phyloP scores from a whole-genome alignment of 2,888 invertebrate species.

The Smittia sp. region DNA sequence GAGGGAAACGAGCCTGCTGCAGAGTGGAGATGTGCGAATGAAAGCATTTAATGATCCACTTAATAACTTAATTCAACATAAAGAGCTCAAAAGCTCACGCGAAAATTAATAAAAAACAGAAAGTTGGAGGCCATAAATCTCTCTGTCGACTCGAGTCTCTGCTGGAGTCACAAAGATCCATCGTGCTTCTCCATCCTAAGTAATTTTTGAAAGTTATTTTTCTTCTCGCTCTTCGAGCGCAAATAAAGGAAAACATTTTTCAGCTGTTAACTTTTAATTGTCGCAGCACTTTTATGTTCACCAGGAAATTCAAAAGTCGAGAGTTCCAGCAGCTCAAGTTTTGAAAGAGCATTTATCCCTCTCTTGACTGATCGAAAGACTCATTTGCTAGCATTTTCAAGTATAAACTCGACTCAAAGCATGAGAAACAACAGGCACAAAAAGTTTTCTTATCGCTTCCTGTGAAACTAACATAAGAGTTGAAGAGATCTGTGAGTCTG shows the following conservation, averaged over 20 bases:
- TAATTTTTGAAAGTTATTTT: background rate
- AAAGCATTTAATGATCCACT: constrained; percentile 27
- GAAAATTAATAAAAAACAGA: constrained; percentile 31
- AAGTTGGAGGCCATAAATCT: constrained; percentile 16
- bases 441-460: too few relatives aligned
- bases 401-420: too few relatives aligned
- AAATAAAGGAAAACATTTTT: background rate
- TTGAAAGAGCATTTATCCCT: too few relatives aligned
- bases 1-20: background rate
- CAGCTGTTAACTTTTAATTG: background rate
- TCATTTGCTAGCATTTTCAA: too few relatives aligned
- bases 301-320: too few relatives aligned
- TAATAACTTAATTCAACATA: constrained; percentile 31
- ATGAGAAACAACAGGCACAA: too few relatives aligned
- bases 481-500: too few relatives aligned
- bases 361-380: too few relatives aligned
- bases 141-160: background rate
- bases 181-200: too few relatives aligned
- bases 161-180: constrained; percentile 1
- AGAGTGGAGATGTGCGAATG: constrained; percentile 4
- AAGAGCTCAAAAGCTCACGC: constrained; percentile 25
- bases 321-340: background rate
- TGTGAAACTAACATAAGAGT: too few relatives aligned
- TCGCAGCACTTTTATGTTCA: too few relatives aligned
- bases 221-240: background rate